Evolutionary conservation across 1,140 invertebrate genomes (phyloP).

Genomic region (Philotrypesis tridentata): DNA sequence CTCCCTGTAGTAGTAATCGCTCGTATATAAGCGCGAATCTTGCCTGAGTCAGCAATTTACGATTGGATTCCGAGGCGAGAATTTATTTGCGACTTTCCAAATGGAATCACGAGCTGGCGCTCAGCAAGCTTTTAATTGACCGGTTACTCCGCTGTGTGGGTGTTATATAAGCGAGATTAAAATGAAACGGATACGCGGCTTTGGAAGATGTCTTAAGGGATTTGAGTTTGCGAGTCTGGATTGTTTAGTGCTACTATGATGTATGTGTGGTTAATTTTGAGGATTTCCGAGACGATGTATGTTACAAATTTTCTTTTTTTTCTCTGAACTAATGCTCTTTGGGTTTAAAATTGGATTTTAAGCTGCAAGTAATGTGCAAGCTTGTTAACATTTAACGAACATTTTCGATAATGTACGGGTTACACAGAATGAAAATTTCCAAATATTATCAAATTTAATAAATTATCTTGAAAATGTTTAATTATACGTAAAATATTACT

Average conservation of each 20-base stretch:
- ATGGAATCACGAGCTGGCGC: background rate
- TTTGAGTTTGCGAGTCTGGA: background rate
- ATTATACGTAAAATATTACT: too few relatives aligned
- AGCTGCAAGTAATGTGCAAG: too few relatives aligned
- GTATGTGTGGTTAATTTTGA: background rate
- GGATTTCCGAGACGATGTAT: background rate
- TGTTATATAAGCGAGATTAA: background rate
- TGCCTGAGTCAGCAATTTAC: conserved; percentile 13
- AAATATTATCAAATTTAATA: too few relatives aligned
- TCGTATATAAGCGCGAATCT: background rate
- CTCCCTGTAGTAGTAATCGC: background rate
- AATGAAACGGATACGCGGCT: background rate
- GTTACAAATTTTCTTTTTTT: too few relatives aligned
- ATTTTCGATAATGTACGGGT: too few relatives aligned
- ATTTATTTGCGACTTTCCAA: conserved; percentile 12
- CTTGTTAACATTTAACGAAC: too few relatives aligned
- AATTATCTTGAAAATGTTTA: too few relatives aligned
- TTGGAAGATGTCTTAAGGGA: background rate
- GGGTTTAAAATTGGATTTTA: too few relatives aligned
- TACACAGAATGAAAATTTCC: too few relatives aligned
- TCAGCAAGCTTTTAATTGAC: background rate
- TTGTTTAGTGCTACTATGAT: background rate
- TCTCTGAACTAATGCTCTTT: too few relatives aligned
- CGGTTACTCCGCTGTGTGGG: background rate
- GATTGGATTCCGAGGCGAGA: background rate